Percentiles rank a stretch among this genome's conserved stretches.
These are phyloP conservation scores for Myotis findleyi DNA, from an alignment of 2,797 vertebrate species.

Conservation along the genomic window DNA sequence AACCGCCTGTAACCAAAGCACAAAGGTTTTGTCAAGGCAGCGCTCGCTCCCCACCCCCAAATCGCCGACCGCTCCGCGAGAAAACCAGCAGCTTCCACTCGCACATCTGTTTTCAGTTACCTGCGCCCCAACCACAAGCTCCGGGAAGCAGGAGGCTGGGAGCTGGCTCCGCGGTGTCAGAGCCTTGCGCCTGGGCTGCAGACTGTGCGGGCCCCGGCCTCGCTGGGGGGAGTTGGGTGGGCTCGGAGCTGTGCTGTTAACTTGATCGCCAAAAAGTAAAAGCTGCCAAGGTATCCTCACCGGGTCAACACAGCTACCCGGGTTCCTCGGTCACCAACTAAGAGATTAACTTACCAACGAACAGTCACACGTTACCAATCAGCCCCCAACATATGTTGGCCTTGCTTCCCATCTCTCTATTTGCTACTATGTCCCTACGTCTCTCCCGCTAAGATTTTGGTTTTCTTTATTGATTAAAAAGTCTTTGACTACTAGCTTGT, in stretches of 20 bases:
- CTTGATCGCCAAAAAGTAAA: not conserved
- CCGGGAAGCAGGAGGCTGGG: not conserved
- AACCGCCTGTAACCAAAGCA: conserved; percentile 15
- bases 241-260: not conserved
- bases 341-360: not conserved
- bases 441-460: not conserved
- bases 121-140: conserved; percentile 62
- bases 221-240: not conserved
- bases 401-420: not conserved
- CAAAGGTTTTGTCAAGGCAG: conserved; percentile 8
- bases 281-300: not conserved
- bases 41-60: conserved; percentile 37
- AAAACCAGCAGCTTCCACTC: conserved; percentile 30
- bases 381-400: not conserved
- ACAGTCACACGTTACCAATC: not conserved
- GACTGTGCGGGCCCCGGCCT: not conserved
- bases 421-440: not conserved
- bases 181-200: not conserved
- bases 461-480: not conserved
- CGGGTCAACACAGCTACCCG: not conserved
- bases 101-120: conserved; percentile 77
- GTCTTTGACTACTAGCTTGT: not conserved
- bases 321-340: not conserved
- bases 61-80: not conserved
- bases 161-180: not conserved